phyloP scores from a whole-genome alignment of 2,797 vertebrate species.

The Meriones psammophilus region DNA sequence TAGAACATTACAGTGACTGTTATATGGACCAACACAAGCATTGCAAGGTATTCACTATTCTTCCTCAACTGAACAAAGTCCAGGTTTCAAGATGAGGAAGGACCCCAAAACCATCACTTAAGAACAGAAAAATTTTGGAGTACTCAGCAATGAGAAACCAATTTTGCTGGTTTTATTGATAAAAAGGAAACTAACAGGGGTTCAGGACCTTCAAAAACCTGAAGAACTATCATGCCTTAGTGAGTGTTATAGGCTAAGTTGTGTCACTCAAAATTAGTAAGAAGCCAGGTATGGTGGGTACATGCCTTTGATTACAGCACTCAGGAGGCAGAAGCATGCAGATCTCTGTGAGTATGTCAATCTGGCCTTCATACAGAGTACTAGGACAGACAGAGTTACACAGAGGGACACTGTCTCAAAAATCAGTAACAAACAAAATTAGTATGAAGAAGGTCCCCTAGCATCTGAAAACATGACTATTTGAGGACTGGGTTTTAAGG shows the following conservation, averaged over 20 bases:
- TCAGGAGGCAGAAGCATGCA: not conserved
- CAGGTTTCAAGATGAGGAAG: not conserved
- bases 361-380: not conserved
- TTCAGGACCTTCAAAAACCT: constrained; percentile 21
- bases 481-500: not conserved
- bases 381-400: not conserved
- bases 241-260: not conserved
- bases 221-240: not conserved
- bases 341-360: not conserved
- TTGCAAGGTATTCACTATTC: not conserved
- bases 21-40: not conserved
- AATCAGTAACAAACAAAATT: not conserved
- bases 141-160: constrained; percentile 5
- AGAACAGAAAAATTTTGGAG: constrained; percentile 8
- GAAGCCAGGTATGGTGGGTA: not conserved
- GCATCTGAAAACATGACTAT: not conserved
- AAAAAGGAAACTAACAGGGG: not conserved
- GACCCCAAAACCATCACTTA: constrained; percentile 51
- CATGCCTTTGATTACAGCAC: not conserved
- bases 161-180: not conserved
- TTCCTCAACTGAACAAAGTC: constrained; percentile 37
- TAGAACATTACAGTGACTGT: constrained; percentile 20
- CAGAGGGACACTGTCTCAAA: not conserved
- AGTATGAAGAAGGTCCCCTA: not conserved
- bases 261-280: not conserved